Evolutionary conservation across 2,113 vertebrate genomes (phyloP), one percentile per base, ranked within the genome.

Genomic region (Trichechus manatus): DNA sequence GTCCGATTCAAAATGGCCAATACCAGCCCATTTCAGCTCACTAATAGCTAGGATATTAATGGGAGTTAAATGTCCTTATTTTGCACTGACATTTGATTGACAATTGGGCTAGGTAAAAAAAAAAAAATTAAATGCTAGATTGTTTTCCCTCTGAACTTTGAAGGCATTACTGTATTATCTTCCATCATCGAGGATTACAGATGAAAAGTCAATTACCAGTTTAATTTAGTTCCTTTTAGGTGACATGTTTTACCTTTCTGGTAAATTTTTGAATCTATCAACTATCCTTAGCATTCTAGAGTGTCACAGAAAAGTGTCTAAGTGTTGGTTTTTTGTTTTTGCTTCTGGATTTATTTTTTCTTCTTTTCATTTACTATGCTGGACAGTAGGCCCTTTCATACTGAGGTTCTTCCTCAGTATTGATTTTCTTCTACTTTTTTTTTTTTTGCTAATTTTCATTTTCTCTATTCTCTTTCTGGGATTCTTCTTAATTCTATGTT

Each of bases 361-460:
- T 68, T 25, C 72, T 66, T 91, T 70, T 31, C 8, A 29, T 78
- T 86, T 82, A 74, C 10, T 92, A 72, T 94, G 6, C 29, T 19
- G 27, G 36, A 74, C 75, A 79, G n/a, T 79, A 36, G 83, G 44
- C 27, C 22, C 23, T 92, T 87, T 78, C 66, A 75, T 92, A 95
- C 50, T 53, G 84, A 81, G 9, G 47, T 42, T 17, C 8, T 56
- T 88, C 74, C 79, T 98, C 77, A 82, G 56, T 47, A 70, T 74
- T 84, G 53, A 56, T 56, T 56, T 56, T 56, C 15, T 56, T 56
- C 53, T 56, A 56, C 83, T 86, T 87, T n/a, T 33, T 83, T 0
- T 89, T 87, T 94, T 75, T 87, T 95, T 87, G 9, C 33, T 83
- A 64, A 84, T 87, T 89, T 96, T 23, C 53, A 29, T 80, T 68